Percentiles rank a stretch among this genome's conserved stretches.
Conservation (phyloP, 2,888 invertebrate species). For the Crematogaster levior region DNA sequence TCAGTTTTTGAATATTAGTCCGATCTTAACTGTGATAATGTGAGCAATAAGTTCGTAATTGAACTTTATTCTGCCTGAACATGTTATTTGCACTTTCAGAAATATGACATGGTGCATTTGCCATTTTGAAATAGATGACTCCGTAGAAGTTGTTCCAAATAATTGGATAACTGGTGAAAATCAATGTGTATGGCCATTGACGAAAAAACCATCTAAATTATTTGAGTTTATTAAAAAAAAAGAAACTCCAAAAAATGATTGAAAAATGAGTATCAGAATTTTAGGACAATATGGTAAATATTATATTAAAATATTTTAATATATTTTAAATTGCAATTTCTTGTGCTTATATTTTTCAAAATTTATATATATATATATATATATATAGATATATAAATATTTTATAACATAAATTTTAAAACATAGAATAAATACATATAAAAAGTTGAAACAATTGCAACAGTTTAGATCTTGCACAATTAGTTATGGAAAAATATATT, state of each 20-base stretch:
- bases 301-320: too few species aligned
- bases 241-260: background rate
- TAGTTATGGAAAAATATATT: background rate
- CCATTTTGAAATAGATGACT: background rate
- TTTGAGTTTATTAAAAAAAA: background rate
- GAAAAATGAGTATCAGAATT: background rate
- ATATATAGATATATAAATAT: too few species aligned
- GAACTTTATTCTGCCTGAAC: background rate
- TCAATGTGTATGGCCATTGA: background rate
- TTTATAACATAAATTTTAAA: too few species aligned
- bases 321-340: too few species aligned
- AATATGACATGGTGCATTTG: background rate
- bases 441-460: constrained; percentile 3
- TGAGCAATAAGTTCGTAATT: too few species aligned
- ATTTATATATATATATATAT: too few species aligned
- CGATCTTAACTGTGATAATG: too few species aligned
- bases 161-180: background rate
- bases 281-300: background rate
- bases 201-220: too few species aligned
- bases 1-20: too few species aligned
- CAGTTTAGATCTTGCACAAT: background rate
- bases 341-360: too few species aligned
- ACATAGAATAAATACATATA: background rate
- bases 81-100: background rate
- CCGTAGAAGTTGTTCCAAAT: background rate